Conservation (phyloP, 2,797 vertebrate species). For the Alca torda region DNA sequence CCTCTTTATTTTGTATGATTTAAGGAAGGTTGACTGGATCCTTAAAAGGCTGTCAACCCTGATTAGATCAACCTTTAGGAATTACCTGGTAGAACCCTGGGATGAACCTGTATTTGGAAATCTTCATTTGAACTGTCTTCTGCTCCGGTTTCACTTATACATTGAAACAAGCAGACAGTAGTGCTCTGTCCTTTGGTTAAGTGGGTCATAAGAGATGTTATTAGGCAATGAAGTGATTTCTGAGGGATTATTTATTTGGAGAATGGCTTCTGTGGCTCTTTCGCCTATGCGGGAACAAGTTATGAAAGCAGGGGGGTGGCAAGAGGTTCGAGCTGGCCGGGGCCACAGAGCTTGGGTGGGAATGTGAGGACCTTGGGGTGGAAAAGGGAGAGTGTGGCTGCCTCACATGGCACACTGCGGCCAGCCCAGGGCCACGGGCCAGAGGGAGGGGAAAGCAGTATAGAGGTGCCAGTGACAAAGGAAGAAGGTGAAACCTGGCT, state of each 20-base stretch:
- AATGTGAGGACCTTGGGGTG: not conserved
- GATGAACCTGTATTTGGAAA: not conserved
- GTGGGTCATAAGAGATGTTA: not conserved
- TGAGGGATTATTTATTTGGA: not conserved
- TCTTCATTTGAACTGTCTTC: not conserved
- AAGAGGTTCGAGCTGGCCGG: not conserved
- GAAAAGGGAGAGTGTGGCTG: no score
- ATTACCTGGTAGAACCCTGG: not conserved
- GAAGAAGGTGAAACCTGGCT: not conserved
- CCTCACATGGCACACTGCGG: rapidly evolving
- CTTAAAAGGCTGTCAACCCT: not conserved
- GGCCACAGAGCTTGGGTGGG: not conserved
- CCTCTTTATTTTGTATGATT: not conserved
- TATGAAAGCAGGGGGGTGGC: not conserved
- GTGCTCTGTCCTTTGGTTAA: not conserved
- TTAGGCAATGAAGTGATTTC: not conserved
- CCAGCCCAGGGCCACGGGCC: not conserved
- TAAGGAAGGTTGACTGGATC: not conserved
- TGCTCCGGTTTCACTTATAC: not conserved
- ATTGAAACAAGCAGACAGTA: not conserved
- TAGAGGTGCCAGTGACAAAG: not conserved
- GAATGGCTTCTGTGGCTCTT: not conserved
- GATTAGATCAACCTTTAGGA: not conserved
- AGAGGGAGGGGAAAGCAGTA: not conserved
- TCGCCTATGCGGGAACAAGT: not conserved